Evolutionary conservation across 1,140 invertebrate species (phyloP).

Genomic region (Trinorchestia longiramus): DNA sequence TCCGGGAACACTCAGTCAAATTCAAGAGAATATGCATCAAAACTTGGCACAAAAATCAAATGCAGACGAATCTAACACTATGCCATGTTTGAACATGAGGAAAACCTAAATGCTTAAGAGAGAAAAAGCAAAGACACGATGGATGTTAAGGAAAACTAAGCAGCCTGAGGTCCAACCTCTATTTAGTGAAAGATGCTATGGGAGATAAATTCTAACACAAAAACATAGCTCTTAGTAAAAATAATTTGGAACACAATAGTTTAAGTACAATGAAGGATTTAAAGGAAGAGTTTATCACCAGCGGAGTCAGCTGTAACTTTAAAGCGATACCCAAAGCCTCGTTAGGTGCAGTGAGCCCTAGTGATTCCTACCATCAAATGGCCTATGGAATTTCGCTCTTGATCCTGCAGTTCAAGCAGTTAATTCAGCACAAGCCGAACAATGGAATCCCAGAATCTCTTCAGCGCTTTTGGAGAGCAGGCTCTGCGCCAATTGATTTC

Average conservation of each 20-base stretch:
- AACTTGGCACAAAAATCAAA: neutral
- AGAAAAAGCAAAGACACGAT: neutral
- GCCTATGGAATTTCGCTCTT: neutral
- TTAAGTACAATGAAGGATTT: neutral
- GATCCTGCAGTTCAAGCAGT: neutral
- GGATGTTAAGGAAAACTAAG: no score
- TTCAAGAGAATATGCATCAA: neutral
- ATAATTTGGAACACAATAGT: no score
- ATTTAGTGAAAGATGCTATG: no score
- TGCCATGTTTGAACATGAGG: neutral
- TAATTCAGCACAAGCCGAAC: neutral
- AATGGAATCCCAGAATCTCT: neutral
- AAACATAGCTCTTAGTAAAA: no score
- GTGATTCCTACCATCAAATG: neutral
- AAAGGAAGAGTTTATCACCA: neutral
- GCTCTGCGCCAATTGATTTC: neutral
- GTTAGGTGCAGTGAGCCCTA: neutral
- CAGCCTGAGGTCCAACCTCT: no score
- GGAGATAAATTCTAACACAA: no score
- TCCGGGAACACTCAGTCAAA: neutral
- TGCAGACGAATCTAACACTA: neutral
- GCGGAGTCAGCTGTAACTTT: neutral
- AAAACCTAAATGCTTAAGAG: neutral
- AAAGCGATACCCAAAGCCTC: neutral
- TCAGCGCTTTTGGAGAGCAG: neutral